phyloP scores from a whole-genome alignment of 2,888 invertebrate genomes.

The Pristionchus arcanus region DNA sequence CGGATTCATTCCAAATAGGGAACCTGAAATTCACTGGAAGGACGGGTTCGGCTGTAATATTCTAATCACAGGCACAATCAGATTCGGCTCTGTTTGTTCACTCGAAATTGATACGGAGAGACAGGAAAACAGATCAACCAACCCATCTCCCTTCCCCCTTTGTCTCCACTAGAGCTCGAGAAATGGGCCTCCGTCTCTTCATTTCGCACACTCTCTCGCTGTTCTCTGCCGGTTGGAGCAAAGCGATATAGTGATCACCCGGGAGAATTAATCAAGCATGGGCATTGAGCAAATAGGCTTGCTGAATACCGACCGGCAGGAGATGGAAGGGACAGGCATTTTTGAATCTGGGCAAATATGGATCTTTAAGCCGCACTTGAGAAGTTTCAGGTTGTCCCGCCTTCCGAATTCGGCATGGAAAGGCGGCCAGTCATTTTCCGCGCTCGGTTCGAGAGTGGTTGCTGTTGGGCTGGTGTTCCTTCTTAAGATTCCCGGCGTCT shows the following conservation, averaged over 20 bases:
- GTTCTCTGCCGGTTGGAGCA: too few relatives aligned
- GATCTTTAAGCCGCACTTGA: neutral
- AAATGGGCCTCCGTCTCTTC: too few relatives aligned
- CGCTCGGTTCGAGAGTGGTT: neutral
- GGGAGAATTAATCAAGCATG: neutral
- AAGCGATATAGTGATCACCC: too few relatives aligned
- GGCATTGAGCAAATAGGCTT: constrained; percentile 24
- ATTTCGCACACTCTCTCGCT: too few relatives aligned
- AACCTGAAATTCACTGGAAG: neutral
- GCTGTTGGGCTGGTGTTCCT: neutral
- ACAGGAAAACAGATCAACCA: constrained; percentile 40
- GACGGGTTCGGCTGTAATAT: neutral
- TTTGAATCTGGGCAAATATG: neutral
- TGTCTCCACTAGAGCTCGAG: too few relatives aligned
- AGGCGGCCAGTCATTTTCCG: neutral
- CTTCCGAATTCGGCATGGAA: neutral
- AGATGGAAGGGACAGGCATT: neutral
- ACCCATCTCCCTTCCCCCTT: constrained; percentile 14
- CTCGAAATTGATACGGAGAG: constrained; percentile 10
- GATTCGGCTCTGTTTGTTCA: constrained; percentile 15
- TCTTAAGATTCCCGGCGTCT: too few relatives aligned
- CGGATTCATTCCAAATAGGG: too few relatives aligned
- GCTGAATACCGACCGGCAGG: neutral
- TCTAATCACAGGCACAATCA: neutral
- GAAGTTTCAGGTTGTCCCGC: neutral